Evolutionary conservation across 2,888 invertebrate species (phyloP).

Genomic region (Rotaria macrura): DNA sequence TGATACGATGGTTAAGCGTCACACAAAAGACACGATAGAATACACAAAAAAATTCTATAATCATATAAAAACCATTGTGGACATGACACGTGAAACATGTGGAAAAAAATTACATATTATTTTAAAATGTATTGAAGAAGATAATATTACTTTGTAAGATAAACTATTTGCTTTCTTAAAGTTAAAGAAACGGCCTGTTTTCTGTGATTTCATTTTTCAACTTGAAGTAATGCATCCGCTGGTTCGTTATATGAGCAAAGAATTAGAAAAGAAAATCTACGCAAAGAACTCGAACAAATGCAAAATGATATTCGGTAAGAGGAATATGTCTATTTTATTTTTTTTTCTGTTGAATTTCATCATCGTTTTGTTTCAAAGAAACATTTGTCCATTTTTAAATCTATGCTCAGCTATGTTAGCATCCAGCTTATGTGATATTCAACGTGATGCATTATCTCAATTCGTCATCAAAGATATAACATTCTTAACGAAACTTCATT

Average conservation of each 20-base stretch:
- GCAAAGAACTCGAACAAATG: slow-evolving; percentile 16
- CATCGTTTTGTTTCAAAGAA: no score
- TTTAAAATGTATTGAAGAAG: slow-evolving; percentile 2
- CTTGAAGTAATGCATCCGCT: neutral
- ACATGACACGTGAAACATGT: slow-evolving; percentile 5
- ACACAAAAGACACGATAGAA: neutral
- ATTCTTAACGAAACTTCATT: neutral
- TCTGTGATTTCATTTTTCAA: neutral
- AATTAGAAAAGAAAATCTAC: neutral
- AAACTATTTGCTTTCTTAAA: no score
- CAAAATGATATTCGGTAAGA: slow-evolving; percentile 11
- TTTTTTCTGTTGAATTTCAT: no score
- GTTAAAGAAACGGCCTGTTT: no score
- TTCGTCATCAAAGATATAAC: neutral
- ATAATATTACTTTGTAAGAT: neutral
- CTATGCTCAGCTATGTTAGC: neutral
- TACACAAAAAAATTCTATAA: slow-evolving; percentile 11
- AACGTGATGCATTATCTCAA: neutral
- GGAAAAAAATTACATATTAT: slow-evolving; percentile 4
- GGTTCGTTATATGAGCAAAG: slow-evolving; percentile 11
- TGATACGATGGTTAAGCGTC: neutral
- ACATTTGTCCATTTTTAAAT: slow-evolving; percentile 17
- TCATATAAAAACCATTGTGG: neutral
- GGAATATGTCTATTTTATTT: neutral
- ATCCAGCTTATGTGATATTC: neutral